Base-by-base conservation (phyloP, 1,140 invertebrate genomes). In the Camponotus vicinus region DNA sequence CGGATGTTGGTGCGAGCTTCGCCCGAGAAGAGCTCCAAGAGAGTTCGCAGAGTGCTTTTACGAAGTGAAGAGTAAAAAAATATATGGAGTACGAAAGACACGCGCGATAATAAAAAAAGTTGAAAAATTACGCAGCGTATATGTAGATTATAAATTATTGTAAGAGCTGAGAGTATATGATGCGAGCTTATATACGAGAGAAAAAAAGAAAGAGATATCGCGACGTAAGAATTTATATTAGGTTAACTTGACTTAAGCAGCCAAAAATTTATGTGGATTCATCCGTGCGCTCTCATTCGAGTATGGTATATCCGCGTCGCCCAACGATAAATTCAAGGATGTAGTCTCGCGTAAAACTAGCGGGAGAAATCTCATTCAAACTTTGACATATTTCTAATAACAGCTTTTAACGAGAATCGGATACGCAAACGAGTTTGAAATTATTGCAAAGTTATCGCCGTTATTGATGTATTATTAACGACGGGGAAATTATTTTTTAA, bases 221-320 rank as follows among this genome's bases (percentile, higher is more conserved):
- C 45, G 3, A 13, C 45, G 3, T 13, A 49, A 7, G 49, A 52
- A 52, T 52, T 52, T 70, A 45, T 83, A 83, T 83, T 75, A 75
- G 69, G 55, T 75, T 75, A 61, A 83, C 79, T 80, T 55, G 57
- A 59, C 69, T 83, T 83, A 63, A 83, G 40, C 55, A 83, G 27
- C 27, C 59, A 70, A 75, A 61, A 83, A 83, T 83, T 83, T 49
- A 57, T 57, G 40, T 73, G 55, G 52, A 83, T 75, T 61, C 69
- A 49, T 18, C 18, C 55, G 69, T 55, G 8, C 13, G 37, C 32
- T 55, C 37, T 70, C 70, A 80, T 80, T 80, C 49, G 21, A n/a
- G 61, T 13, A 49, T 49, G 15, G 45, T 34, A 34, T 18, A 69
- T 21, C 64, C n/a, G 40, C 55, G 13, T 49, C 69, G 40, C 37